phyloP scores from a whole-genome alignment of 2,113 vertebrate genomes.

The Acinonyx jubatus region DNA sequence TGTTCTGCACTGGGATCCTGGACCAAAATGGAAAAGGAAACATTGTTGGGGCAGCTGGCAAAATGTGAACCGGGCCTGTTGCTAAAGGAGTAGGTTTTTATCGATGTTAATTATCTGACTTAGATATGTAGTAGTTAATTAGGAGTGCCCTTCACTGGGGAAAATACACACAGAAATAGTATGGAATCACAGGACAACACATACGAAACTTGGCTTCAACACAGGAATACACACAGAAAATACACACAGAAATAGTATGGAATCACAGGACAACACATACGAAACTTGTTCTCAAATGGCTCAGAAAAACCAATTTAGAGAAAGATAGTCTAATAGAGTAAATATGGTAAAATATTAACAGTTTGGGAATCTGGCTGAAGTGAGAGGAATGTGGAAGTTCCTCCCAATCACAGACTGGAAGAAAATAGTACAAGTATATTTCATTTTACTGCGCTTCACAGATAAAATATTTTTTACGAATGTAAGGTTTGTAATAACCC shows the following conservation, averaged over 20 bases:
- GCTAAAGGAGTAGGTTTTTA: background rate
- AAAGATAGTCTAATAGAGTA: background rate
- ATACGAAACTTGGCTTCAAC: background rate
- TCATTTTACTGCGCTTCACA: background rate
- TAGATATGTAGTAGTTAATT: background rate
- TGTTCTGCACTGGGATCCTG: background rate
- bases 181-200: background rate
- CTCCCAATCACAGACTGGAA: background rate
- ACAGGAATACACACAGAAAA: background rate
- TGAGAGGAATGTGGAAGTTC: background rate
- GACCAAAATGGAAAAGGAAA: background rate
- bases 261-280: background rate
- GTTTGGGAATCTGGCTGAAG: background rate
- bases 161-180: background rate
- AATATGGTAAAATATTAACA: background rate
- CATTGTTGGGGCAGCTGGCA: background rate
- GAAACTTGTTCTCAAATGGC: background rate
- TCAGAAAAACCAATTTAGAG: conserved; percentile 1
- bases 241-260: background rate
- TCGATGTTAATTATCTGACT: background rate
- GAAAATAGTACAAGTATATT: background rate
- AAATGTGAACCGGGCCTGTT: background rate
- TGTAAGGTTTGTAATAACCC: background rate
- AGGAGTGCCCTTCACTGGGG: background rate
- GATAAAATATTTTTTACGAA: background rate